Evolutionary conservation across 2,888 invertebrate species (phyloP).

Genomic region (Sphinx pinastri): DNA sequence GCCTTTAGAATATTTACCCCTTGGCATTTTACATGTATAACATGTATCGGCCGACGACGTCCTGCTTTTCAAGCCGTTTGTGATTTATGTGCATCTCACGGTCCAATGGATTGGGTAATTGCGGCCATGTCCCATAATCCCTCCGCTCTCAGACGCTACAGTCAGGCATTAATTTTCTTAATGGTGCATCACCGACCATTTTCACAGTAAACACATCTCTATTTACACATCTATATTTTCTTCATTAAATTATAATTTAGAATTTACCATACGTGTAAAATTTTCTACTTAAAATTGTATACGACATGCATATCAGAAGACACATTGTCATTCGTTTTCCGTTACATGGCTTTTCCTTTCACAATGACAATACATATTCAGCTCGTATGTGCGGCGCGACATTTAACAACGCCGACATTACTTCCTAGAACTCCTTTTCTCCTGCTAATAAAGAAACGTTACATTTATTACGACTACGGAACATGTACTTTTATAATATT

Average conservation of each 20-base stretch:
- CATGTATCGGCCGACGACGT: neutral
- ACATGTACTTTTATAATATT: conserved; percentile 1
- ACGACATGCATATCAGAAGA: conserved; percentile 2
- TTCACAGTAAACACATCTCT: too few species aligned
- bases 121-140: conserved; percentile 46
- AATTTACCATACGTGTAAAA: neutral
- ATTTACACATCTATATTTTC: too few species aligned
- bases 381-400: conserved; percentile 9
- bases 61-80: conserved; percentile 39
- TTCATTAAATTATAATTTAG: too few species aligned
- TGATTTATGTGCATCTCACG: conserved; percentile 58
- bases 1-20: neutral
- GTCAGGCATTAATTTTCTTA: neutral
- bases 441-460: conserved; percentile 12
- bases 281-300: conserved; percentile 6
- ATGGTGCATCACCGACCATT: neutral
- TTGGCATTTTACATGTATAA: neutral
- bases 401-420: conserved; percentile 1
- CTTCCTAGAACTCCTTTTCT: conserved; percentile 16
- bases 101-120: conserved; percentile 59
- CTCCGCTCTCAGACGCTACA: conserved; percentile 7
- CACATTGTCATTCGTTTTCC: conserved; percentile 21
- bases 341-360: conserved; percentile 13
- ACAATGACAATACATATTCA: conserved; percentile 19
- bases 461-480: conserved; percentile 6